Base-by-base conservation (phyloP, 1,140 invertebrate genomes). In the Lepidotrigona ventralis region DNA sequence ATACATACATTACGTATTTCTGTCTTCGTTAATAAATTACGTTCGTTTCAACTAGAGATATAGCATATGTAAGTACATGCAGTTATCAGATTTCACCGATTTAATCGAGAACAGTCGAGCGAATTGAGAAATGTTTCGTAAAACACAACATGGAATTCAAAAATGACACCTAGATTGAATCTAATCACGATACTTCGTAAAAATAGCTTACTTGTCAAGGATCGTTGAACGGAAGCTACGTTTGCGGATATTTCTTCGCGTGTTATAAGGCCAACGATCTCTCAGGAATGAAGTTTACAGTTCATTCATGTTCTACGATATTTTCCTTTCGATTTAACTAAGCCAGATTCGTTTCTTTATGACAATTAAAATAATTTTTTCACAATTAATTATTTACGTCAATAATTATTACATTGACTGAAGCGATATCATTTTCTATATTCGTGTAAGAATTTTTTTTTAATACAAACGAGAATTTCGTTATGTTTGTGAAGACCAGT, bases 231-330 rank as follows among this genome's bases (percentile, higher is more conserved):
- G 60, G 72, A 56, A 58, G n/a, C 72, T 76, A 29, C 53, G 53
- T 54, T 63, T 14, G 53, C 46, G n/a, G n/a, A 19, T 23, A 58
- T 81, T 56, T 80, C 60, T 81, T 46, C 53, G n/a, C 46, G 19
- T 26, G 46, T 9, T 29, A 4, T 29, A 81, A 64, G 70, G n/a
- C n/a, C 72, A 68, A 81, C n/a, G 60, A 68, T 81, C 73, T 76
- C 69, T 33, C 17, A 21, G 14, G 46, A 74, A 81, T 64, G 58
- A 64, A 64, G 66, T 29, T 63, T 63, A 66, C 58, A 29, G 26
- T 74, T 53, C 21, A 26, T 17, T 54, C 70, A 19, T 39, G 5
- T 64, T 26, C 53, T 23, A 17, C 53, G 14, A 23, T 53, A 3
- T 70, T 1, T 56, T 60, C 1, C 9, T 14, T 29, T 29, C 21